Evolutionary conservation across 2,797 vertebrate species (phyloP), one percentile per base, ranked within the genome.

Genomic region (Rhinella marina): DNA sequence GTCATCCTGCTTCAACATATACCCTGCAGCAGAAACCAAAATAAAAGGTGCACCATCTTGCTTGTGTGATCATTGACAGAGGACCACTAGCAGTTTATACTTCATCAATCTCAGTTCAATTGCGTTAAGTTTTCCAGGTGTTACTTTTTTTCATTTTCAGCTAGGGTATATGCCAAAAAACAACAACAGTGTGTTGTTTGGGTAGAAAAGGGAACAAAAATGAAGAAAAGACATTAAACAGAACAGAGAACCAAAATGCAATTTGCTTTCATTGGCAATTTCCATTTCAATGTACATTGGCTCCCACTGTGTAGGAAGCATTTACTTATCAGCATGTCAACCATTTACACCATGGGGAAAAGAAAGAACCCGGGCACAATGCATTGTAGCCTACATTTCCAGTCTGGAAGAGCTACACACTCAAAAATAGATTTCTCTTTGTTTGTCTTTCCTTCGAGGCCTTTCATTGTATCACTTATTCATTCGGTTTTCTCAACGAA

Each of bases 261-360:
- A 89, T 89, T 86, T 86, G 84, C 88, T 89, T 89, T 88, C 78
- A 88, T 79, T 86, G 41, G 70, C 19, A 79, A 89, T 89, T 89
- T 89, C 83, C 88, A 88, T 88, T 86, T 88, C 48, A 88, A 88
- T 88, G 88, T 88, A 88, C 78, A 81, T 76, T 50, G 88, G 76
- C 84, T 77, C 88, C 88, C 78, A 89, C 88, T 86, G 88, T 77
- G 88, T 89, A 86, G 88, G 88, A 89, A 89, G 84, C 84, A 85
- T 89, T 86, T 89, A 89, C 84, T 89, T 89, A 89, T 82, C 88
- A 89, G 88, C 88, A 89, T 89, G 88, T 82, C 75, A 84, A 82
- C 84, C 79, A 86, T 82, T 88, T 88, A 88, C 88, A 86, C 88
- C 83, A 82, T 82, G 78, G 78, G 82, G 84, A 86, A 86, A 89